Conservation (phyloP, 2,797 vertebrate species). For the Apogon hyalosoma region DNA sequence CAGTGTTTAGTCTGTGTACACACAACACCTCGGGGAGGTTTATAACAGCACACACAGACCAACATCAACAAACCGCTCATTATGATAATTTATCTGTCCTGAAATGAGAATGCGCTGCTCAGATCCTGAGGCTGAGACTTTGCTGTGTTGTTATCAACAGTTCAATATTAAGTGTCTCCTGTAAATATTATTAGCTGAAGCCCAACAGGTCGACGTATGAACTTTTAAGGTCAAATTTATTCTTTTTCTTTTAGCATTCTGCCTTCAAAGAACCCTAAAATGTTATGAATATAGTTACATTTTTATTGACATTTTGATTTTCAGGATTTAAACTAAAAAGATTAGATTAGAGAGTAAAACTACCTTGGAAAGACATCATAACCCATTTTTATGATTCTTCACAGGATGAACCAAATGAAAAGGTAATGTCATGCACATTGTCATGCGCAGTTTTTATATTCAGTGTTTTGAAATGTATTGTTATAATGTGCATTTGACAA, state of each 20-base stretch:
- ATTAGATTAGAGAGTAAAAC: background rate
- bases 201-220: slow-evolving; percentile 11
- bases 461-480: background rate
- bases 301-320: background rate
- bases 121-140: slow-evolving; percentile 45
- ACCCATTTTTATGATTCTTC: slow-evolving; percentile 1
- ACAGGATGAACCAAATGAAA: background rate
- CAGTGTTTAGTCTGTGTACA: slow-evolving; percentile 20
- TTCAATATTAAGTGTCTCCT: slow-evolving; percentile 27
- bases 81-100: slow-evolving; percentile 69
- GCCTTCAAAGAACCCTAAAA: slow-evolving; percentile 1
- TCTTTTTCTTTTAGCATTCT: slow-evolving; percentile 9
- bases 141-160: slow-evolving; percentile 16
- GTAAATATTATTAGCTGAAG: slow-evolving; percentile 9
- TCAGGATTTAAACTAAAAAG: background rate
- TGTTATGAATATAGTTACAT: background rate
- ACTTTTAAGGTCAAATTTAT: slow-evolving; percentile 9
- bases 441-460: slow-evolving; percentile 2
- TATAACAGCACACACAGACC: slow-evolving; percentile 42
- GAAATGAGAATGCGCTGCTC: slow-evolving; percentile 56
- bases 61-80: slow-evolving; percentile 58
- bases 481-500: too few relatives aligned
- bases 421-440: background rate
- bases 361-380: background rate
- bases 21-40: slow-evolving; percentile 40